Conservation (phyloP, 2,113 vertebrate species). For the Taxidea taxus region DNA sequence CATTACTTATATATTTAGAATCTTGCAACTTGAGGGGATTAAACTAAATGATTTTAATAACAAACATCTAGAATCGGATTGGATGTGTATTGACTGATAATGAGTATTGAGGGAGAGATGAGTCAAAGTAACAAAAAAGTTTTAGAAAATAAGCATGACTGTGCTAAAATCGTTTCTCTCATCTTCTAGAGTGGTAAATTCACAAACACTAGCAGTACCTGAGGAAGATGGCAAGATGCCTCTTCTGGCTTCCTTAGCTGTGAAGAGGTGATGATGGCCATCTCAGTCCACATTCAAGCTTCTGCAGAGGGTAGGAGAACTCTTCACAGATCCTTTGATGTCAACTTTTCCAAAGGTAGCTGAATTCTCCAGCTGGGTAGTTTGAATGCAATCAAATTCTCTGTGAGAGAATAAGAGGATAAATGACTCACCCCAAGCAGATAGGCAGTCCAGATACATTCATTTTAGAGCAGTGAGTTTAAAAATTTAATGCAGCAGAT, state of each 20-base stretch:
- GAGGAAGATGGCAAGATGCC: neutral
- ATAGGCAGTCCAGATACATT: conserved; percentile 48
- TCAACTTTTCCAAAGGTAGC: conserved; percentile 53
- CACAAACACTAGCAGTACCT: neutral
- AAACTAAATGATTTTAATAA: neutral
- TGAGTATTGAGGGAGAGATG: neutral
- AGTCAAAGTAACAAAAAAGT: neutral
- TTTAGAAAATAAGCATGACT: neutral
- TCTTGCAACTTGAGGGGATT: neutral
- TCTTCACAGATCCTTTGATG: conserved; percentile 52
- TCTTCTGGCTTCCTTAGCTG: neutral
- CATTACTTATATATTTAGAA: conserved; percentile 30
- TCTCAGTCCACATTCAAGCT: conserved; percentile 10
- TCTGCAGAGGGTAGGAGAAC: neutral
- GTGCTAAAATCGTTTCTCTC: neutral
- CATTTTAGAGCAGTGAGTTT: conserved; percentile 51
- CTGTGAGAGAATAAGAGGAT: conserved; percentile 64
- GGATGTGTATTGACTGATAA: neutral
- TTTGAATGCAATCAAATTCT: conserved; percentile 69
- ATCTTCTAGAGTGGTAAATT: conserved; percentile 15
- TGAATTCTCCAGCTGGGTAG: conserved; percentile 50
- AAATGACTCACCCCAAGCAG: conserved; percentile 53
- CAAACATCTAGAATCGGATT: neutral
- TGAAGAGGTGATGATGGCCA: conserved; percentile 31
- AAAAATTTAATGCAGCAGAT: conserved; percentile 66